Percentiles rank a stretch among this genome's conserved stretches.
Conservation (phyloP, 2,797 vertebrate species). For the Gymnothorax reevesii region DNA sequence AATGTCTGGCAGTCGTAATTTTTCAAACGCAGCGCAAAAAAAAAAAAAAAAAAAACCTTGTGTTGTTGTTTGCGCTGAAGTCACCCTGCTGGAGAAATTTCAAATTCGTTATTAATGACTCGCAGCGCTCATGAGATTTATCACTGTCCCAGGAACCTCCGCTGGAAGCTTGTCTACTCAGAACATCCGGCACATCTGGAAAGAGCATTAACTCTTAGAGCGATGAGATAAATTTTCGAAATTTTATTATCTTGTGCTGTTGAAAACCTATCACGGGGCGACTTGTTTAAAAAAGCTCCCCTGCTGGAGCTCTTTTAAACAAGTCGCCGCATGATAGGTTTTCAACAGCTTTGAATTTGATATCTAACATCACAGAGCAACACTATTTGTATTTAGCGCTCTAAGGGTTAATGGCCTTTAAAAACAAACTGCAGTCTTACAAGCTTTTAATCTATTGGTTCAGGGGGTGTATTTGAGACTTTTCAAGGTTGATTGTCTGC, state of each 20-base stretch:
- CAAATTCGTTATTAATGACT: conserved; percentile 8
- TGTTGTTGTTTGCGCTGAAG: background rate
- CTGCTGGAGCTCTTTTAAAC: too few relatives aligned
- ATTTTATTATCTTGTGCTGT: too few relatives aligned
- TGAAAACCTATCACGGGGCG: too few relatives aligned
- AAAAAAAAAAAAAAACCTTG: too few relatives aligned
- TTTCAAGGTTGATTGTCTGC: background rate
- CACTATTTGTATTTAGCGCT: too few relatives aligned
- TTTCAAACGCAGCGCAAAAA: background rate
- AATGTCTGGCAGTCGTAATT: background rate
- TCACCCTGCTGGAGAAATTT: background rate
- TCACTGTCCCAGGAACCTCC: background rate
- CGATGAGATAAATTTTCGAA: background rate
- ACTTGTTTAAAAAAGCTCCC: too few relatives aligned
- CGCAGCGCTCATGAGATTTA: background rate
- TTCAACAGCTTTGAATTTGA: too few relatives aligned
- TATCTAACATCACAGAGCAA: too few relatives aligned
- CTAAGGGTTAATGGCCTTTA: background rate
- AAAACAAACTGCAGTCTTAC: background rate
- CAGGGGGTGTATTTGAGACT: background rate
- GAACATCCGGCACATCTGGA: background rate
- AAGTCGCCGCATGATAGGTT: too few relatives aligned
- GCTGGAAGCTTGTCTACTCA: too few relatives aligned
- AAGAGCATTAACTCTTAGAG: background rate
- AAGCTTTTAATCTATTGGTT: background rate